phyloP scores from a whole-genome alignment of 2,888 invertebrate genomes.

The Chesias legatella region DNA sequence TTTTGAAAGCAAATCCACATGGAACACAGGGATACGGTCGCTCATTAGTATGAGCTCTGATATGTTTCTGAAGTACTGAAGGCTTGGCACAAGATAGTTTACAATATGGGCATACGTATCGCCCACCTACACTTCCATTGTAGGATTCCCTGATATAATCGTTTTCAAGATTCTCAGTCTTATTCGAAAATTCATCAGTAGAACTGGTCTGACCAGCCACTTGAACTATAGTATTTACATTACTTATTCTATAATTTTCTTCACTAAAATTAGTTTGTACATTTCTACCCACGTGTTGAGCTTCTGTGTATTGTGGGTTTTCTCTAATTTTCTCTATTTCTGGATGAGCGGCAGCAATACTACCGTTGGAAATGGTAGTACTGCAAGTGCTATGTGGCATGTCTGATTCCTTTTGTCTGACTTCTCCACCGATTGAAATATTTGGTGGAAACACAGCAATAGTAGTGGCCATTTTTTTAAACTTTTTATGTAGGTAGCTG shows the following conservation, averaged over 20 bases:
- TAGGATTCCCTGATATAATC: conserved; percentile 73
- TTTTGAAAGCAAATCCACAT: conserved; percentile 96
- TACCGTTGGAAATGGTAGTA: conserved; percentile 65
- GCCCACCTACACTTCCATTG: conserved; percentile 77
- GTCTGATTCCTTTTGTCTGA: conserved; percentile 54
- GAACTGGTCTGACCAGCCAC: conserved; percentile 78
- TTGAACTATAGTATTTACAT: conserved; percentile 73
- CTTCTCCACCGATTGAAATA: conserved; percentile 54
- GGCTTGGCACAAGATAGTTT: conserved; percentile 94
- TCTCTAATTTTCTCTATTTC: conserved; percentile 72
- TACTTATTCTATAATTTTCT: conserved; percentile 70
- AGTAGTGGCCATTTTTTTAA: conserved; percentile 91
- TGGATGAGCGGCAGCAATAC: conserved; percentile 70
- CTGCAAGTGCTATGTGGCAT: conserved; percentile 51
- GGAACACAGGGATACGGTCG: conserved; percentile 93
- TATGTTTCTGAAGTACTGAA: conserved; percentile 95
- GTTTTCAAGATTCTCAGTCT: conserved; percentile 78
- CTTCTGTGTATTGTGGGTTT: conserved; percentile 45
- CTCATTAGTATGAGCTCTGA: conserved; percentile 95
- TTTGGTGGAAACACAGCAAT: conserved; percentile 62
- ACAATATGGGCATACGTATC: conserved; percentile 93
- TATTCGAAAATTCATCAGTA: conserved; percentile 77
- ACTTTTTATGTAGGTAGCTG: conserved; percentile 95
- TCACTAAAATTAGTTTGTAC: conserved; percentile 78
- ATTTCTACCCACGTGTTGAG: conserved; percentile 61